Evolutionary conservation across 2,888 invertebrate genomes (phyloP).

Genomic region (Pachydiplax longipennis): DNA sequence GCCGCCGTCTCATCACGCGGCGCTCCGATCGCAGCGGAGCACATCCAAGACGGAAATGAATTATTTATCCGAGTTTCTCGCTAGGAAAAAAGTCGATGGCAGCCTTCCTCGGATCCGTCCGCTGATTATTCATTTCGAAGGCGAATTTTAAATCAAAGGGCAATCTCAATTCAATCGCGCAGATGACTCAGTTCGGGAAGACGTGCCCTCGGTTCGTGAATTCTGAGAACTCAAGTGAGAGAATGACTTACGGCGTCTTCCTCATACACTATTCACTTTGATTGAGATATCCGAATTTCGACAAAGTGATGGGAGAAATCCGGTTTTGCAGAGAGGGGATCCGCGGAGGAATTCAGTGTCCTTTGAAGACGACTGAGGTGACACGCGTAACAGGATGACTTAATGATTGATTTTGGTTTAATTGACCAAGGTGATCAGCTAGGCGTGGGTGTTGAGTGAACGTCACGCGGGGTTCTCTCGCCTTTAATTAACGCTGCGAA

Average conservation of each 20-base stretch:
- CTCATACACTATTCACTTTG: not conserved
- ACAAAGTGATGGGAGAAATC: not conserved
- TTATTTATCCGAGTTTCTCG: not conserved
- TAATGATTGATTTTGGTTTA: no score
- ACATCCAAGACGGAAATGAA: not conserved
- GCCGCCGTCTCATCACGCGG: no score
- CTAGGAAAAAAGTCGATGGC: not conserved
- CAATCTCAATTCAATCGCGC: not conserved
- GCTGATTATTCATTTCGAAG: not conserved
- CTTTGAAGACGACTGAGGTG: no score
- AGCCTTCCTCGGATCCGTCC: not conserved
- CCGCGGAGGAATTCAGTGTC: no score
- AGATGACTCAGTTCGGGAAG: not conserved
- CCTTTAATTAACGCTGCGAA: no score
- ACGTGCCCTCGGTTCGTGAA: not conserved
- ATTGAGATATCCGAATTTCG: not conserved
- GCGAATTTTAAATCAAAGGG: not conserved
- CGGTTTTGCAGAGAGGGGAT: no score
- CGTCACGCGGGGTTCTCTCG: no score
- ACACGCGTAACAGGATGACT: no score
- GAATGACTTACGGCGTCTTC: not conserved
- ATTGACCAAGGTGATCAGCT: no score
- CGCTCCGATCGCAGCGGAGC: not conserved
- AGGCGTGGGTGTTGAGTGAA: no score
- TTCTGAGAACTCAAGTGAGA: not conserved